Evolutionary conservation across 2,113 vertebrate genomes (phyloP), one percentile per base, ranked within the genome.

Genomic region (Rana temporaria): DNA sequence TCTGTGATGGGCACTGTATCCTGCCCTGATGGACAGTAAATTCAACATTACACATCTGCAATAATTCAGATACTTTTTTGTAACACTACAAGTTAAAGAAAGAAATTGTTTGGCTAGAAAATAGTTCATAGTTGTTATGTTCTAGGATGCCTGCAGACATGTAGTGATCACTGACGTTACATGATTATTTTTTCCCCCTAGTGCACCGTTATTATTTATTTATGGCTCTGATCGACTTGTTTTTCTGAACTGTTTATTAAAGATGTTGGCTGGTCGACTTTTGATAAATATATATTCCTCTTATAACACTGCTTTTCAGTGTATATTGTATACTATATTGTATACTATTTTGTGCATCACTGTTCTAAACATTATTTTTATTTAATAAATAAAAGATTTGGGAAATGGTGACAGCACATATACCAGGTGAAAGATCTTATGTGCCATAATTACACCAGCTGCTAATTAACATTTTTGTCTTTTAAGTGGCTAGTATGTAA

Each of bases 161-260:
- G 38, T 11, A 68, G 6, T 42, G 32, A 68, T 42, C 30, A 42
- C 66, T 68, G 32, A 48, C 30, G n/a, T 42, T 68, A 68, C 19
- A 42, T 68, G 66, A 68, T 38, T n/a, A 68, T 42, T 68, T 42
- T 38, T 19, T 48, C 19, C 34, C 34, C 34, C 3, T n/a, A 38
- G 66, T 19, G 19, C 30, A 42, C 66, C 42, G 16, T n/a, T 68
- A 34, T 68, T 68, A 68, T 34, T 68, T 42, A 68, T 68, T 68
- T 42, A 68, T 68, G 66, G 32, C 16, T 68, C n/a, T 22, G 42
- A 48, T 48, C 42, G 42, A 48, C 9, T 48, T 48, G 12, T 20
- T 60, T 60, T 20, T 11, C 9, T 60, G 7, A 60, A 60, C 59
- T 60, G 7, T n/a, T 60, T 19, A 7, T 11, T 60, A n/a, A n/a